phyloP scores from a whole-genome alignment of 2,113 vertebrate genomes.

The Odobenus rosmarus region DNA sequence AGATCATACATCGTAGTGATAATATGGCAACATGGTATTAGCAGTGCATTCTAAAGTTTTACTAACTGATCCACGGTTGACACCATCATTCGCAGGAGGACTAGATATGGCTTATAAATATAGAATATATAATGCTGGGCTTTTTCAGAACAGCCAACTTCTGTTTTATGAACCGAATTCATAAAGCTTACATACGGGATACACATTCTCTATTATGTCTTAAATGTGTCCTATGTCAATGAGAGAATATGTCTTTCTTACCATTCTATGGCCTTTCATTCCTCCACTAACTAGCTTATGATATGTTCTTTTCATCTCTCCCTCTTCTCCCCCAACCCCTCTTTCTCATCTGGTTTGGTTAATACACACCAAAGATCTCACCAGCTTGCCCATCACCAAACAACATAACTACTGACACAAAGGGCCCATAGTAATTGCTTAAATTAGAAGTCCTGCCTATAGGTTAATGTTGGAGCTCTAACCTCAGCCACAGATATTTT shows the following conservation, averaged over 20 bases:
- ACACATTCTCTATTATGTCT: background rate
- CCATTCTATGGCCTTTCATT: background rate
- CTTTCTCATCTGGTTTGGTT: background rate
- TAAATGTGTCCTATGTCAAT: background rate
- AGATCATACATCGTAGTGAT: background rate
- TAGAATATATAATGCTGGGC: background rate
- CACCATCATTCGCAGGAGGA: background rate
- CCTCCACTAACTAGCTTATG: background rate
- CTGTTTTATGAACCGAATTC: background rate
- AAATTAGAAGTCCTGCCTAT: background rate
- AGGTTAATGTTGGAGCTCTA: background rate
- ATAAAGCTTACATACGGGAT: background rate
- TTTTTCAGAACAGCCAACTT: background rate
- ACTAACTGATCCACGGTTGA: background rate
- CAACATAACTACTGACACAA: background rate
- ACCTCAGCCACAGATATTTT: background rate
- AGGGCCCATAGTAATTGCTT: background rate
- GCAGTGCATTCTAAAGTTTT: background rate
- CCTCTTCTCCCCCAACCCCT: background rate
- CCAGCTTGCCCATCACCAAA: background rate
- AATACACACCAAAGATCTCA: background rate
- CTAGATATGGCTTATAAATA: background rate
- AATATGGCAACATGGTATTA: background rate
- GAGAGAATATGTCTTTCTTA: background rate
- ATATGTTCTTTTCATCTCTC: background rate